Percentiles rank a stretch among this genome's conserved stretches.
Evolutionary conservation across 2,888 invertebrate genomes (phyloP).

Genomic region (Anorthoa munda): DNA sequence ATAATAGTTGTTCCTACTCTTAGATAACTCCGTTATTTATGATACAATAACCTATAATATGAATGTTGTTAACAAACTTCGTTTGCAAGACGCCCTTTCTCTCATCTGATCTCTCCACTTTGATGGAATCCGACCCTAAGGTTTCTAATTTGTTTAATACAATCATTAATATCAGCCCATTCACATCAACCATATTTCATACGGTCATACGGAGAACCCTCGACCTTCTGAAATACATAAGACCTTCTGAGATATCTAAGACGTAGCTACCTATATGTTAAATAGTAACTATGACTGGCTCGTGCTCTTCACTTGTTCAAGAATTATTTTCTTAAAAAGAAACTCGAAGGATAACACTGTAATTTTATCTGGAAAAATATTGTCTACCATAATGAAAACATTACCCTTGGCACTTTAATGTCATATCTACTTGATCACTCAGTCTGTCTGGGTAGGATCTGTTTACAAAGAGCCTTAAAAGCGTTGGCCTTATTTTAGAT

Average conservation of each 20-base stretch:
- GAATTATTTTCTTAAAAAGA: not conserved
- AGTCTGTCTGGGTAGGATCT: conserved; percentile 11
- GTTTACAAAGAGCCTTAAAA: conserved; percentile 26
- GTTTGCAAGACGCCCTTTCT: not conserved
- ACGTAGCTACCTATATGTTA: too few relatives aligned
- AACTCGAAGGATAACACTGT: conserved; percentile 1
- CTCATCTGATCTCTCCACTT: not conserved
- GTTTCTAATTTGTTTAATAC: not conserved
- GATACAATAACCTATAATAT: not conserved
- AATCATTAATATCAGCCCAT: not conserved
- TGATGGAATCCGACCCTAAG: not conserved
- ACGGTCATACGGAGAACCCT: not conserved
- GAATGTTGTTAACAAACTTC: not conserved
- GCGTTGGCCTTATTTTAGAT: not conserved
- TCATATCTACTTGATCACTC: conserved; percentile 5
- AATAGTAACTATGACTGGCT: too few relatives aligned
- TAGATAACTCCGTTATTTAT: too few relatives aligned
- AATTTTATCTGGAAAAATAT: conserved; percentile 20
- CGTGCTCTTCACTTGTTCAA: not conserved
- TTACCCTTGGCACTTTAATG: conserved; percentile 3
- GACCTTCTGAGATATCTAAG: too few relatives aligned
- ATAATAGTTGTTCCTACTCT: too few relatives aligned
- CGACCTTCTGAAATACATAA: not conserved
- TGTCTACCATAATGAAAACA: not conserved
- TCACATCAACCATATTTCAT: not conserved